Conservation (phyloP, 2,113 vertebrate species). For the Lagopus muta region DNA sequence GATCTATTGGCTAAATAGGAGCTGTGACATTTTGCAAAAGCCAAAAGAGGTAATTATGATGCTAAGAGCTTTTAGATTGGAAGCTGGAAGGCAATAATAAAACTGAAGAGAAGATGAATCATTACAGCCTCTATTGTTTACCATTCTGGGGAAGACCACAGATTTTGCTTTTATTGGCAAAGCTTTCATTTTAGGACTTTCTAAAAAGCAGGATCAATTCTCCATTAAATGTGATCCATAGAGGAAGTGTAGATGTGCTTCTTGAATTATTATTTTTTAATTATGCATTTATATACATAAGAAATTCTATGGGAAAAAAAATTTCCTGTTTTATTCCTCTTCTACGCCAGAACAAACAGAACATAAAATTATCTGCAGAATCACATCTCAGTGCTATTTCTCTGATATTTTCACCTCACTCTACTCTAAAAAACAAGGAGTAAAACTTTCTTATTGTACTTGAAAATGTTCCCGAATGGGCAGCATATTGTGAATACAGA, state of each 20-base stretch:
- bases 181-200: not conserved
- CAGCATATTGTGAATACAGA: not conserved
- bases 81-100: slow-evolving; percentile 56
- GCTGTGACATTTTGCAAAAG: slow-evolving; percentile 71
- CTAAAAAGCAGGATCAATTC: slow-evolving; percentile 1
- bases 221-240: not conserved
- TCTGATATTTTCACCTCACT: not conserved
- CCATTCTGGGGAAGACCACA: not conserved
- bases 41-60: slow-evolving; percentile 60
- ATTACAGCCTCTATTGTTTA: slow-evolving; percentile 9
- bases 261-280: not conserved
- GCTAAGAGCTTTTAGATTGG: slow-evolving; percentile 56
- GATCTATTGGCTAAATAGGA: slow-evolving; percentile 70
- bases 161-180: slow-evolving; percentile 5
- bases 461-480: not conserved
- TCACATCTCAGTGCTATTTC: not conserved
- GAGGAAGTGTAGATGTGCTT: not conserved
- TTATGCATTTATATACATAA: not conserved
- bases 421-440: not conserved
- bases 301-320: not conserved
- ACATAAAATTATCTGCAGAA: not conserved
- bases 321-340: not conserved
- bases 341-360: not conserved
- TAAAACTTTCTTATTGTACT: not conserved
- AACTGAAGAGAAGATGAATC: slow-evolving; percentile 37